Conservation (phyloP, 2,797 vertebrate species). For the Jordanella pulchra region DNA sequence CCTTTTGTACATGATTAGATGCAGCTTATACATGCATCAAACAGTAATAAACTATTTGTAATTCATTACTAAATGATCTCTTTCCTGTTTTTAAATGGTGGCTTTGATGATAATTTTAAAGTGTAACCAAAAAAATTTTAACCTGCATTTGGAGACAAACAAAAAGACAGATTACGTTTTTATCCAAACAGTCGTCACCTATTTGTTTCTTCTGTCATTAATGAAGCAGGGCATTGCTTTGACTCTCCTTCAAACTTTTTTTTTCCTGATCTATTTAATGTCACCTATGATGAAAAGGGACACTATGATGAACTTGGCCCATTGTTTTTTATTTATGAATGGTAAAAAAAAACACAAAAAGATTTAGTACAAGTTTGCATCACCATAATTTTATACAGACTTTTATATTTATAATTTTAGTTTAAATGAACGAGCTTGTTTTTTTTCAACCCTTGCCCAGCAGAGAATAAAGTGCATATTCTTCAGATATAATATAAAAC, state of each 20-base stretch:
- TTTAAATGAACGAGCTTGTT: not conserved
- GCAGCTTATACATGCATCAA: no score
- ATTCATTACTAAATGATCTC: no score
- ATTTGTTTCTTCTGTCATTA: not conserved
- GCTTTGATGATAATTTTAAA: no score
- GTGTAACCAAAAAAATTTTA: no score
- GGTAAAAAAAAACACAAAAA: not conserved
- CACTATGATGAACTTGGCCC: not conserved
- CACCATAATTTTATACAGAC: not conserved
- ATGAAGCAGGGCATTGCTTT: not conserved
- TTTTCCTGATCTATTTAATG: not conserved
- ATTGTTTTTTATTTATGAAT: not conserved
- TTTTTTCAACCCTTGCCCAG: not conserved
- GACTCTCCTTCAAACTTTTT: no score
- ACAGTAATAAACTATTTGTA: no score
- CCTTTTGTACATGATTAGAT: no score
- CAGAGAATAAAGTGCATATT: not conserved
- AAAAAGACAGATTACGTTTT: no score
- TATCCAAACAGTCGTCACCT: not conserved
- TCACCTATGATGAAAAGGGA: not conserved
- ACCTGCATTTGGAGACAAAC: no score
- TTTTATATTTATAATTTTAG: not conserved
- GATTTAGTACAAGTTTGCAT: not conserved
- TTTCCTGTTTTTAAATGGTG: no score
- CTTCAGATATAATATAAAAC: not conserved